These are phyloP conservation scores for Anoplius nigerrimus DNA, from an alignment of 2,888 invertebrate species.

Conservation along the genomic window DNA sequence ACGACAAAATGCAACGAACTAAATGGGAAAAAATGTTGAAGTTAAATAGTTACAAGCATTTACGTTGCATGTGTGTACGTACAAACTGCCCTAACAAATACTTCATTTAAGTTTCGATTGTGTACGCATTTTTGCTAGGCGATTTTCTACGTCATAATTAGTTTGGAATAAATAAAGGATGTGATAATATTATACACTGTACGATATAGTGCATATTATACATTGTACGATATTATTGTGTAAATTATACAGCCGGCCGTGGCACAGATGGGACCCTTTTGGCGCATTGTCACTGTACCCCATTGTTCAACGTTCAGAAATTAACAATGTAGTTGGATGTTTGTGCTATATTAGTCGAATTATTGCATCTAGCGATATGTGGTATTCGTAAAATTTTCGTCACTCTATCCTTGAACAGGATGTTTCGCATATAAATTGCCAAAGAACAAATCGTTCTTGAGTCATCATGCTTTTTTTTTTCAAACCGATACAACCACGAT, in stretches of 20 bases:
- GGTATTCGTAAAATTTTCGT: conserved; percentile 38
- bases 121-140: conserved; percentile 34
- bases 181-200: background rate
- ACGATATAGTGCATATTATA: background rate
- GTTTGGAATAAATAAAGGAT: too few species aligned
- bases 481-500: too few species aligned
- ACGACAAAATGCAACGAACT: too few species aligned
- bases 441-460: conserved; percentile 22
- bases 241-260: background rate
- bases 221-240: conserved; percentile 1
- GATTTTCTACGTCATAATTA: conserved; percentile 8
- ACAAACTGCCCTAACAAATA: conserved; percentile 35
- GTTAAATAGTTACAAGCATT: too few species aligned
- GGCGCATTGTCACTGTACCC: conserved; percentile 56
- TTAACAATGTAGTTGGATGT: conserved; percentile 47
- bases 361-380: conserved; percentile 48
- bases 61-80: background rate
- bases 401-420: conserved; percentile 27
- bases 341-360: conserved; percentile 50
- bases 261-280: conserved; percentile 64
- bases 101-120: conserved; percentile 2
- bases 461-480: too few species aligned
- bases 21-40: too few species aligned
- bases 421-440: conserved; percentile 50
- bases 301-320: conserved; percentile 47